Evolutionary conservation across 2,888 invertebrate species (phyloP), one percentile per base, ranked within the genome.

Genomic region (Archips xylosteana): DNA sequence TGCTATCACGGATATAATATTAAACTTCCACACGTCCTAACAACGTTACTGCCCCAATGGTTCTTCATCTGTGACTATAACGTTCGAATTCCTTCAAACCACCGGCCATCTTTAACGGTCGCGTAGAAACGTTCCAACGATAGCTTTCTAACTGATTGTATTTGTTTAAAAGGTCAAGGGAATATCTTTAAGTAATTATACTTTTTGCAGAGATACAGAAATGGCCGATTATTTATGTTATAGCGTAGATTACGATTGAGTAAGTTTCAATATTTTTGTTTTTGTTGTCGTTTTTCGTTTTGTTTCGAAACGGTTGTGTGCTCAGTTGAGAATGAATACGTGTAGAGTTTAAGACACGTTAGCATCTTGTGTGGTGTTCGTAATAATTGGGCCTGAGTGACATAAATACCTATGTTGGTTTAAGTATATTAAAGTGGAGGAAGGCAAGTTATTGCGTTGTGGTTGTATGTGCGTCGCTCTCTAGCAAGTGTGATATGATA

Each of bases 1-100:
- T 63, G 36, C 65, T 71, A 71, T 64, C 59, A 60, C 59, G 73
- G 64, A 69, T 59, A 73, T 73, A 73, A 64, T 73, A 72, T 73
- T 73, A 73, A 73, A 73, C 68, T 64, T 68, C 67, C 62, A 68
- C 49, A 12, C 68, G 51, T 15, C 45, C 23, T 10, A 39, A 63
- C 57, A 63, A 65, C 42, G 23, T 67, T 42, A 42, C 54, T 42
- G 42, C 15, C 8, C 9, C 13, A 36, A 36, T 15, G 5, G 34
- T 32, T 13, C 42, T 60, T 34, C 32, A 0, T 32, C n/a, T 32
- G 39, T 42, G 10, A 45, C n/a, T 39, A 68, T 73, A 69, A 64
- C 49, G 57, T 15, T 64, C n/a, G 34, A n/a, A 69, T 49, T 73
- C 51, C 59, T 36, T 57, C 2, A 10, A 54, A 10, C 13, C 13